A percentile compares a stretch with the other conserved stretches of the same genome.
Conservation (phyloP, 2,888 invertebrate species). For the Mamestra brassicae region DNA sequence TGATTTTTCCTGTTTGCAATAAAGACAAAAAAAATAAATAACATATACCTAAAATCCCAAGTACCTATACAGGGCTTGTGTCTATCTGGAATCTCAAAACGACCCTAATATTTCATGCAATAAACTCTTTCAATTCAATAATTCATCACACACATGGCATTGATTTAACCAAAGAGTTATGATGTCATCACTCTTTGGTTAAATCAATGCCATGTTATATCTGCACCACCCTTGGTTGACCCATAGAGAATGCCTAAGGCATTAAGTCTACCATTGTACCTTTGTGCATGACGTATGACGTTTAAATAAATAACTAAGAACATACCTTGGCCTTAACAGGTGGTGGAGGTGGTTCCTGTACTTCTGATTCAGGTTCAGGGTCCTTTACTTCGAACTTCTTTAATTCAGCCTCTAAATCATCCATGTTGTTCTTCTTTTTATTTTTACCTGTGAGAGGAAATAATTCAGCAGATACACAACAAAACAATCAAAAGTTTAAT, state of each 20-base stretch:
- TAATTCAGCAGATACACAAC: background rate
- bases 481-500: background rate
- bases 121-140: too few species aligned
- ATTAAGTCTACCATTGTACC: background rate
- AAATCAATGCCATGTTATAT: too few species aligned
- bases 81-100: background rate
- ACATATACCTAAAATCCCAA: background rate
- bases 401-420: conserved; percentile 86
- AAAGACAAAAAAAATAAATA: background rate
- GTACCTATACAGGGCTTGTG: background rate
- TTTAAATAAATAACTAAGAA: background rate
- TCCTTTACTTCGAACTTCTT: conserved; percentile 87
- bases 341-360: conserved; percentile 63
- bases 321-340: conserved; percentile 74
- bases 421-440: conserved; percentile 85
- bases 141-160: too few species aligned
- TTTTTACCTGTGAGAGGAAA: conserved; percentile 76
- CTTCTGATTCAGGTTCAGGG: conserved; percentile 75
- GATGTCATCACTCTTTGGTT: too few species aligned
- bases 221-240: too few species aligned
- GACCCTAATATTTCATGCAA: background rate
- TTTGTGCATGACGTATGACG: too few species aligned
- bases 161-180: too few species aligned
- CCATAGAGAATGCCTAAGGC: too few species aligned
- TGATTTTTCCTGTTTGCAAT: conserved; percentile 73